Conservation (phyloP, 2,113 vertebrate genomes). For the Pithys albifrons region DNA sequence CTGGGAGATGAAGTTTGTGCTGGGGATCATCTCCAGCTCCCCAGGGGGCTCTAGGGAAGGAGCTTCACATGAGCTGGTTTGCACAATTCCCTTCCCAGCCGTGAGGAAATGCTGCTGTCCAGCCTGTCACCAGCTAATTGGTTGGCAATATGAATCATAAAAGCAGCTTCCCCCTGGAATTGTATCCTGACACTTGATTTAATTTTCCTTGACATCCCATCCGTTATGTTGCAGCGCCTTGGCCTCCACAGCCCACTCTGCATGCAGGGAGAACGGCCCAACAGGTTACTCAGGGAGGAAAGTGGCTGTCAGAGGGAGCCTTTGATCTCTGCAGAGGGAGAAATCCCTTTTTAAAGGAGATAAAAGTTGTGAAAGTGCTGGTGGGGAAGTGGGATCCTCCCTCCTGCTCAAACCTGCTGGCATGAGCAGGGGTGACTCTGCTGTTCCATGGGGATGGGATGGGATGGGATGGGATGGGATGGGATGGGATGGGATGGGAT, state of each 20-base stretch:
- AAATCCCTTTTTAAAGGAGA: background rate
- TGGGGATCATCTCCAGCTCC: background rate
- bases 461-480: background rate
- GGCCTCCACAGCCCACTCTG: background rate
- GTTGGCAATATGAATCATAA: slow-evolving; percentile 5
- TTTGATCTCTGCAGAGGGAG: background rate
- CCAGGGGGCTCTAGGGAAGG: background rate
- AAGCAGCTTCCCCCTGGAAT: slow-evolving; percentile 28
- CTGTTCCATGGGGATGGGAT: fast-evolving
- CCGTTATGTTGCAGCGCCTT: background rate
- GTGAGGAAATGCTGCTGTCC: background rate
- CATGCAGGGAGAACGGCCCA: background rate
- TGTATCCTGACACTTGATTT: slow-evolving; percentile 34
- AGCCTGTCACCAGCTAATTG: slow-evolving; percentile 10
- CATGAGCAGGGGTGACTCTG: background rate
- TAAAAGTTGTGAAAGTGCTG: fast-evolving
- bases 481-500: background rate
- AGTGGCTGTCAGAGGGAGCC: background rate
- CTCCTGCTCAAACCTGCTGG: background rate
- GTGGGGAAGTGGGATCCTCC: background rate
- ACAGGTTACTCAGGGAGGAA: background rate
- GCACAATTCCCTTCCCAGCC: background rate
- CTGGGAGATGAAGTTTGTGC: background rate
- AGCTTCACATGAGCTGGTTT: background rate
- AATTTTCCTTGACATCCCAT: slow-evolving; percentile 8